phyloP scores from a whole-genome alignment of 2,888 invertebrate species.

The Orthosia gracilis region DNA sequence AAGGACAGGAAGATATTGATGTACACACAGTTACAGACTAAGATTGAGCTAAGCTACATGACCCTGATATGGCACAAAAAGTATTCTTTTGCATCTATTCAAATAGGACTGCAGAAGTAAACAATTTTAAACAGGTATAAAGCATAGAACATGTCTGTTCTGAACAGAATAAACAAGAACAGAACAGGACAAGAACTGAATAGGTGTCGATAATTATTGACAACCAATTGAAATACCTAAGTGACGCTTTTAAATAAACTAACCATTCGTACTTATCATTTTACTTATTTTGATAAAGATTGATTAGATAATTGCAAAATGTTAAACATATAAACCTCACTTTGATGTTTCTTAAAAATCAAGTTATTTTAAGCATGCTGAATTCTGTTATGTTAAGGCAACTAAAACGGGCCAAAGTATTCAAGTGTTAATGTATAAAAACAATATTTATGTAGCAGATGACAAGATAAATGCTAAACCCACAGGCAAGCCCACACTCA shows the following conservation, averaged over 20 bases:
- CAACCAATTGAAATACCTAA: not conserved
- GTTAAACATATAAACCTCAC: not conserved
- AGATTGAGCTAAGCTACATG: not conserved
- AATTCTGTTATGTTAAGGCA: conserved; percentile 18
- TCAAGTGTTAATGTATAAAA: conserved; percentile 36
- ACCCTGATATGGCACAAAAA: no score
- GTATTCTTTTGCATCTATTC: not conserved
- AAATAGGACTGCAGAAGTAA: not conserved
- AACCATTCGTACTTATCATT: not conserved
- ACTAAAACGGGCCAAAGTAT: conserved; percentile 16
- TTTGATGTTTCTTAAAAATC: not conserved
- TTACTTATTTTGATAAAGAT: not conserved
- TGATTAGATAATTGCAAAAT: not conserved
- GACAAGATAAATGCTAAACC: conserved; percentile 51
- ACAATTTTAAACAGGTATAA: not conserved
- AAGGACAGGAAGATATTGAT: not conserved
- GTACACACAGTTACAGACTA: not conserved
- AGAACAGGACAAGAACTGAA: no score
- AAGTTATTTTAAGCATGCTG: not conserved
- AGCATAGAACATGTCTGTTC: not conserved
- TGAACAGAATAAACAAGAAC: no score
- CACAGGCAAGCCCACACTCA: conserved; percentile 54
- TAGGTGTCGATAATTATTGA: no score
- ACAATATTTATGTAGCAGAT: conserved; percentile 42
- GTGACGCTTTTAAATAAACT: not conserved